Base-by-base conservation (phyloP, 2,113 vertebrate species). In the Trachemys scripta region DNA sequence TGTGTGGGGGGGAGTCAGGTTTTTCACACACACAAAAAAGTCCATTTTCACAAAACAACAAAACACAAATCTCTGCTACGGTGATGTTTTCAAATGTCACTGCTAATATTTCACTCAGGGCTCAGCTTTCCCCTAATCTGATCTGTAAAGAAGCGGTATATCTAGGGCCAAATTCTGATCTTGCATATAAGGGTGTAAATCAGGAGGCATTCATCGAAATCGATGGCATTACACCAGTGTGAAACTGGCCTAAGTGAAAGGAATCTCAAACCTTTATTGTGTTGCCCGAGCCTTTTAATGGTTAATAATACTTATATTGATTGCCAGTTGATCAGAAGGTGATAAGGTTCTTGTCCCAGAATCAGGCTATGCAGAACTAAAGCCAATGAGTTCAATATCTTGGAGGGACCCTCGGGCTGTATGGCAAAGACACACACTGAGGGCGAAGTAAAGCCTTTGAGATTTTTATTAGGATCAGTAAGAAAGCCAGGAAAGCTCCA, bases 141-240 rank as follows among this genome's bases (percentile, higher is more conserved):
- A 6, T 51, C 56, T 80, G 62, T 16, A 65, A 80, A 79, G 84
- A 84, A 29, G 3, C 12, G n/a, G 8, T 42, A 84, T 87, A 29
- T 31, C 47, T 1, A 8, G 47, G 4, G 1, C 85, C 85, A 80
- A 24, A 29, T 65, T 69, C 53, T 3, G 56, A 51, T 92, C 22
- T 24, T 24, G 78, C 24, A 42, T 76, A 25, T 47, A n/a, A 53
- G 38, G 59, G 29, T 0, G 2, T 50, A 62, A 89, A 84, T 59
- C 56, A 35, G 62, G 45, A 47, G 19, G 76, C 42, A 22, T 51
- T 80, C 42, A 12, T 47, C 1, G 54, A 80, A 90, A 56, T 31
- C 0, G 0, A 35, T 51, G 87, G 3, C 49, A 2, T 27, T 49
- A 80, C 0, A 0, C n/a, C 9, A 76, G 27, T 35, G 1, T 31